Evolutionary conservation across 2,113 vertebrate genomes (phyloP).

Genomic region (Eulemur rufifrons): DNA sequence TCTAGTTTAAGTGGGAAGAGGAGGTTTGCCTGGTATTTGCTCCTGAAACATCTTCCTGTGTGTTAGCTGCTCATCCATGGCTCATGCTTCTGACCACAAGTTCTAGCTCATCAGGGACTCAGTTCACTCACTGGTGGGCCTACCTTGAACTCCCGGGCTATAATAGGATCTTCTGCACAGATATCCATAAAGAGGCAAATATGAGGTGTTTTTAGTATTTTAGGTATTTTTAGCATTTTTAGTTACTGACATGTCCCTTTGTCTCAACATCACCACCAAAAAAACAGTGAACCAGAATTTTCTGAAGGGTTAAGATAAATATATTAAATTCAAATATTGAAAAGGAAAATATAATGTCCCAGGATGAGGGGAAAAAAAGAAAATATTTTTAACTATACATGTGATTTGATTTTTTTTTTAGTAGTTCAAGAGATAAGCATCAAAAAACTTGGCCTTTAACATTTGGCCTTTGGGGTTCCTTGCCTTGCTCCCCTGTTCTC

Average conservation of each 20-base stretch:
- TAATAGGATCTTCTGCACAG: background rate
- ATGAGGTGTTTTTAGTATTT: background rate
- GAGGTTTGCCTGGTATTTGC: background rate
- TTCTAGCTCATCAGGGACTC: background rate
- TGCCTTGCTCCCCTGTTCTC: background rate
- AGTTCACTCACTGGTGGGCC: background rate
- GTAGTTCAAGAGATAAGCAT: background rate
- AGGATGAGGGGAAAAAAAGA: background rate
- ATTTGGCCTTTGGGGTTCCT: background rate
- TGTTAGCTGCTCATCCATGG: background rate
- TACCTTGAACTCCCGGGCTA: background rate
- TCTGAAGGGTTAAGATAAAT: background rate
- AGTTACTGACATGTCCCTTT: background rate
- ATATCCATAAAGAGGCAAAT: background rate
- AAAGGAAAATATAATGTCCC: background rate
- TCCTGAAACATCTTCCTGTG: background rate
- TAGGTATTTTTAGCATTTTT: background rate
- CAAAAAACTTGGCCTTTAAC: background rate
- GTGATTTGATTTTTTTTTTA: background rate
- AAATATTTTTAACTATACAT: background rate
- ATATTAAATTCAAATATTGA: background rate
- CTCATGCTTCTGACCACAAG: background rate
- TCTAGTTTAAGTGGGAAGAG: background rate
- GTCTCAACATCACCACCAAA: background rate
- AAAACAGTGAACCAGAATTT: background rate